phyloP scores from a whole-genome alignment of 2,888 invertebrate genomes.

The Andrena fulva region DNA sequence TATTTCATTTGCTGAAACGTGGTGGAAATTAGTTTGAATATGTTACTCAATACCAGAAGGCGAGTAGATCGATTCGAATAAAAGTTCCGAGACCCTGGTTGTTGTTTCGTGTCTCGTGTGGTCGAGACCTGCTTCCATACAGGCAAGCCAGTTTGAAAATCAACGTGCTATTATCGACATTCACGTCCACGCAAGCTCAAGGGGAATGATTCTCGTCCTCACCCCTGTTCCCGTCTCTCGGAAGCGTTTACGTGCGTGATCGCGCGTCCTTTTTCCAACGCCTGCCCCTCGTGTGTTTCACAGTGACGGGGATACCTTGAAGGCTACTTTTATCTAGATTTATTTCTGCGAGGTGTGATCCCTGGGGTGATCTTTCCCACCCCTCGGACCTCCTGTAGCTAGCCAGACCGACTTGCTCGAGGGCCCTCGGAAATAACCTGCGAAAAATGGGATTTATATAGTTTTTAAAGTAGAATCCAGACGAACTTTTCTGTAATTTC shows the following conservation, averaged over 20 bases:
- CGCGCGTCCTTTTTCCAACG: slow-evolving; percentile 34
- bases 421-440: not conserved
- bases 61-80: too few species aligned
- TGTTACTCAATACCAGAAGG: too few species aligned
- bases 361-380: slow-evolving; percentile 22
- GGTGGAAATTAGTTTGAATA: not conserved
- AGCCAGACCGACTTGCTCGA: slow-evolving; percentile 19
- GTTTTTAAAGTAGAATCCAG: not conserved
- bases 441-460: not conserved
- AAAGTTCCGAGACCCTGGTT: too few species aligned
- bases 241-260: slow-evolving; percentile 56
- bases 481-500: not conserved
- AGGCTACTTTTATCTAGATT: slow-evolving; percentile 63
- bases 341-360: slow-evolving; percentile 55
- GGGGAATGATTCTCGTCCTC: slow-evolving; percentile 17
- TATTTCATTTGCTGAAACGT: too few species aligned
- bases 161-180: slow-evolving; percentile 66
- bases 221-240: slow-evolving; percentile 37
- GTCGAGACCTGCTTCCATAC: slow-evolving; percentile 59
- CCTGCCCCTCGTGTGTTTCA: slow-evolving; percentile 29
- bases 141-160: slow-evolving; percentile 67
- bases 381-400: slow-evolving; percentile 40
- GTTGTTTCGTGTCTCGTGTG: slow-evolving; percentile 22
- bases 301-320: slow-evolving; percentile 19
- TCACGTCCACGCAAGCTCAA: slow-evolving; percentile 38